These are phyloP conservation scores for Acanthaster planci DNA, from an alignment of 35 echinoderm and acorn worm genomes.

Conservation along the genomic window DNA sequence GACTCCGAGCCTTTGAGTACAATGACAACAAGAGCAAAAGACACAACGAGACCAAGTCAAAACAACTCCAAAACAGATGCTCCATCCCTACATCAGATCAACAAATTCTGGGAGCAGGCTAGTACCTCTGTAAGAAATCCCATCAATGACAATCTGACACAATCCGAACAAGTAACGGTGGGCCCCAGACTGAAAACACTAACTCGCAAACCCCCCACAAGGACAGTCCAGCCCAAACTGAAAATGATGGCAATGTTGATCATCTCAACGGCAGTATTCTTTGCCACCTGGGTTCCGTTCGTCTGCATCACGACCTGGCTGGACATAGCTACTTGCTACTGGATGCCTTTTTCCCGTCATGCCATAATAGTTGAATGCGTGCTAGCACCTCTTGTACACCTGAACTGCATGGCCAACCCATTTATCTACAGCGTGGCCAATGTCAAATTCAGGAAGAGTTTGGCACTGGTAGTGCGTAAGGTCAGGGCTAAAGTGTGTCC, in stretches of 20 bases:
- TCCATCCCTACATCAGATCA: too few species aligned
- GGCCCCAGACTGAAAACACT: neutral
- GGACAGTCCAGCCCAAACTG: neutral
- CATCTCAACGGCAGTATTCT: neutral
- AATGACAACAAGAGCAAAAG: too few species aligned
- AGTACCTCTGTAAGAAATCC: neutral
- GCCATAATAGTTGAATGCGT: neutral
- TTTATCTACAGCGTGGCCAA: conserved; percentile 1
- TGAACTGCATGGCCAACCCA: neutral
- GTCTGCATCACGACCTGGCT: neutral
- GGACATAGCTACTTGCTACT: neutral
- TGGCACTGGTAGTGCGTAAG: neutral
- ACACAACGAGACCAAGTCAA: too few species aligned
- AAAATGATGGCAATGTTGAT: conserved; percentile 2
- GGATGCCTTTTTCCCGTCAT: neutral
- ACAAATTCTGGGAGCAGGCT: neutral
- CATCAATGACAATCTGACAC: neutral
- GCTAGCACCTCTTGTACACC: too few species aligned
- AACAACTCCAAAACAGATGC: too few species aligned
- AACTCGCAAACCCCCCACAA: neutral
- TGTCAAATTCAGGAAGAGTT: neutral
- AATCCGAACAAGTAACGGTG: neutral
- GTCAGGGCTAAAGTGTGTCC: neutral
- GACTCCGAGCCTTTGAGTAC: too few species aligned
- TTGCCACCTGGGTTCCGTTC: neutral